These are phyloP conservation scores for Etheostoma spectabile DNA, from an alignment of 2,113 vertebrate species.

Conservation along the genomic window DNA sequence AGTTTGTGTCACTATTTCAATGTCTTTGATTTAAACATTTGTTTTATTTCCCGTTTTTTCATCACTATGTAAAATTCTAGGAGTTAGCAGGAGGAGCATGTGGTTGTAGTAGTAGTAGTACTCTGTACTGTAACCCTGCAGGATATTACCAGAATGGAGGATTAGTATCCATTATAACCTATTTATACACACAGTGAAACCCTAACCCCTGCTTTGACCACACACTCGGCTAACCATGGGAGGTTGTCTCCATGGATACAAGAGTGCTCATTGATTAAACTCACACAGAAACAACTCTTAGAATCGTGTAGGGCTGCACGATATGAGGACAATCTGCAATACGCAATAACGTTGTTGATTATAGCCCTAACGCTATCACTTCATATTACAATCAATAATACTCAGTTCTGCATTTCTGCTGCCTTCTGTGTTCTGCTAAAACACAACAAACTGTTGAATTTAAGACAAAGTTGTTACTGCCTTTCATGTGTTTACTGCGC, in stretches of 20 bases:
- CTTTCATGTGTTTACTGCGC: too few relatives aligned
- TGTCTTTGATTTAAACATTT: background rate
- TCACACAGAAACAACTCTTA: slow-evolving; percentile 24
- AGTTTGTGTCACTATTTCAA: background rate
- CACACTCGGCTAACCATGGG: slow-evolving; percentile 42
- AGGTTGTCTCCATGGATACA: slow-evolving; percentile 72
- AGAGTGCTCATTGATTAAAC: slow-evolving; percentile 50
- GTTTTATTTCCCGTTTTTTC: background rate
- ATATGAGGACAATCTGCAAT: too few relatives aligned
- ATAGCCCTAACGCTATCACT: too few relatives aligned
- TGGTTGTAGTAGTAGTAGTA: background rate
- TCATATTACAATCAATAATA: too few relatives aligned
- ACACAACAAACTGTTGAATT: too few relatives aligned
- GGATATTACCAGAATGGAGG: slow-evolving; percentile 34
- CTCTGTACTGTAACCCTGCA: slow-evolving; percentile 17
- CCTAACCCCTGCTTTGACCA: slow-evolving; percentile 50
- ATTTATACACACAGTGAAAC: slow-evolving; percentile 66
- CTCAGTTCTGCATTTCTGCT: too few relatives aligned
- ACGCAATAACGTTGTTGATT: too few relatives aligned
- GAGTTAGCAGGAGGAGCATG: background rate
- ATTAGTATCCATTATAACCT: slow-evolving; percentile 65
- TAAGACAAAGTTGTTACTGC: too few relatives aligned
- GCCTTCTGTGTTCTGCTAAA: too few relatives aligned
- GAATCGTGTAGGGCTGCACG: slow-evolving; percentile 4
- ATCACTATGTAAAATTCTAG: too few relatives aligned